These are phyloP conservation scores for Coracopsis vasa DNA, from an alignment of 2,113 vertebrate species.

Conservation along the genomic window DNA sequence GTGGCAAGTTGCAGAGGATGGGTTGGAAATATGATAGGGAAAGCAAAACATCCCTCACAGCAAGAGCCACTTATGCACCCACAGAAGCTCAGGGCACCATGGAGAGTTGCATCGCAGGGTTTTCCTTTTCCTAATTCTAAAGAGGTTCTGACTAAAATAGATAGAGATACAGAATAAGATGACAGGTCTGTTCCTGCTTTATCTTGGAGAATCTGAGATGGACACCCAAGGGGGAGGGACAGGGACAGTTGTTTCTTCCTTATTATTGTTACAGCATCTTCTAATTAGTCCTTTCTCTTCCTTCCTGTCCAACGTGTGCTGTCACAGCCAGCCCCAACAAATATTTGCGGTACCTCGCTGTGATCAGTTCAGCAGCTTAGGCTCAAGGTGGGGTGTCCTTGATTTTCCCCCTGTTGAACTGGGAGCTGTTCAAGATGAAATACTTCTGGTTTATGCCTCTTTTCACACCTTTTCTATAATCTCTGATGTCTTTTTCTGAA, in stretches of 20 bases:
- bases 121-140: background rate
- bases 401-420: background rate
- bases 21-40: background rate
- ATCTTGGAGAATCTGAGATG: background rate
- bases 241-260: background rate
- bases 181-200: background rate
- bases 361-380: background rate
- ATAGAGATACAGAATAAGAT: background rate
- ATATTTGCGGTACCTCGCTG: accelerated
- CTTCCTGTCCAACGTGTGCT: accelerated
- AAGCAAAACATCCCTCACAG: background rate
- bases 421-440: background rate
- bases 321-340: background rate
- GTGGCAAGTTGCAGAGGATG: background rate
- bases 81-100: accelerated
- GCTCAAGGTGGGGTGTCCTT: background rate
- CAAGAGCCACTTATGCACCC: background rate
- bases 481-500: background rate
- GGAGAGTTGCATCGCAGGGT: accelerated
- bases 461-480: background rate
- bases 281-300: background rate
- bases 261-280: background rate
- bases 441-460: background rate
- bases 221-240: background rate
- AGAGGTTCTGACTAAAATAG: background rate